phyloP scores from a whole-genome alignment of 1,140 invertebrate species.

The Leptinotarsa defecta region DNA sequence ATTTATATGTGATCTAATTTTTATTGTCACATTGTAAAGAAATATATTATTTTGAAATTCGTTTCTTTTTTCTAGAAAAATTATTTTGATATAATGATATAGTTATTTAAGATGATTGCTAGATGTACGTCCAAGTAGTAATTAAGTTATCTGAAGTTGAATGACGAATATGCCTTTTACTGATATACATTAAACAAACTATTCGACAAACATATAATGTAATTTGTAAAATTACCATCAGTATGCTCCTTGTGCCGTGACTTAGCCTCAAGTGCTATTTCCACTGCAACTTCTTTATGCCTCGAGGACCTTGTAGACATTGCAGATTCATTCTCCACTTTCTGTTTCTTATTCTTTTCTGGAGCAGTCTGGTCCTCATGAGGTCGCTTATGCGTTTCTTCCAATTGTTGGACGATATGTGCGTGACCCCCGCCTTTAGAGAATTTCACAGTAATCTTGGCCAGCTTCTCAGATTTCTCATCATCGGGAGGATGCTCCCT shows the following conservation, averaged over 20 bases:
- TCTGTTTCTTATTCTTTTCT: conserved; percentile 34
- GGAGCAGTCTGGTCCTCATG: conserved; percentile 27
- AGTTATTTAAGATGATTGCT: too few species aligned
- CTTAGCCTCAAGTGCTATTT: neutral
- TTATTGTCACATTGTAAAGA: too few species aligned
- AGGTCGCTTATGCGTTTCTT: conserved; percentile 35
- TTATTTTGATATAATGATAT: too few species aligned
- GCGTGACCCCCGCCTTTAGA: conserved; percentile 52
- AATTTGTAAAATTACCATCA: neutral
- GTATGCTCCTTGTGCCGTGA: neutral
- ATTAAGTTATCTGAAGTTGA: too few species aligned
- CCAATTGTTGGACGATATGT: conserved; percentile 49
- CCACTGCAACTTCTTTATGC: conserved; percentile 1
- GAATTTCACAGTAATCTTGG: conserved; percentile 54
- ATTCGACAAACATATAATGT: too few species aligned
- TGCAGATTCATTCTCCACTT: conserved; percentile 15
- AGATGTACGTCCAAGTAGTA: too few species aligned
- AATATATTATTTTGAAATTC: too few species aligned
- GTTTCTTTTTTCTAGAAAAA: too few species aligned
- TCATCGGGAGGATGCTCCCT: conserved; percentile 41
- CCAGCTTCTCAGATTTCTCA: conserved; percentile 52
- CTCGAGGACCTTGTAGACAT: conserved; percentile 13
- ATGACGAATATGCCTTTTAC: too few species aligned
- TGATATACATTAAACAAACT: too few species aligned
- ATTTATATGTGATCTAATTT: too few species aligned